Evolutionary conservation across 2,888 invertebrate genomes (phyloP).

Genomic region (Euspilapteryx auroguttella): DNA sequence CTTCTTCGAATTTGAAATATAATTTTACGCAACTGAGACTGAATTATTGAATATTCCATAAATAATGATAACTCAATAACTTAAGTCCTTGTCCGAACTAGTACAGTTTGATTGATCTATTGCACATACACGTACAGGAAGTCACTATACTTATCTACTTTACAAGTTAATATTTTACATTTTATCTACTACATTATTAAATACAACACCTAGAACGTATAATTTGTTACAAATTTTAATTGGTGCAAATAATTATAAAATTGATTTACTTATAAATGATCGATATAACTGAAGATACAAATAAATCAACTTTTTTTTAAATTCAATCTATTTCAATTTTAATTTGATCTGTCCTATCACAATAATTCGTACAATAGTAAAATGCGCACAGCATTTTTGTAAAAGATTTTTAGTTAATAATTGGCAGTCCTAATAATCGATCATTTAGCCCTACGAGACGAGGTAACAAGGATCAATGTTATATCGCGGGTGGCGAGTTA

Average conservation of each 20-base stretch:
- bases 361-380: constrained; percentile 41
- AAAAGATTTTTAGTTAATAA: no score
- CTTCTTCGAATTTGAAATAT: constrained; percentile 41
- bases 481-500: neutral
- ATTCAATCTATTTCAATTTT: constrained; percentile 26
- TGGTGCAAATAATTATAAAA: constrained; percentile 53
- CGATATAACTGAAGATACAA: constrained; percentile 22
- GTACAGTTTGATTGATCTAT: constrained; percentile 45
- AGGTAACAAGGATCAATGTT: constrained; percentile 1
- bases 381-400: constrained; percentile 34
- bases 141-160: constrained; percentile 44
- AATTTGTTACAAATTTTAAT: constrained; percentile 55
- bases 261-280: constrained; percentile 24
- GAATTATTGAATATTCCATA: no score
- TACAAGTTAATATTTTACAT: constrained; percentile 38
- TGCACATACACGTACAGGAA: constrained; percentile 51
- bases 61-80: no score
- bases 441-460: constrained; percentile 15
- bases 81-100: no score
- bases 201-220: constrained; percentile 56
- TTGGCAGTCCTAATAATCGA: constrained; percentile 45
- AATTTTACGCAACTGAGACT: no score
- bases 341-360: constrained; percentile 39
- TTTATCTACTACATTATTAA: constrained; percentile 48
- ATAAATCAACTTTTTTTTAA: constrained; percentile 28